These are phyloP conservation scores for Mugil cephalus DNA, from an alignment of 2,113 vertebrate species.

Conservation along the genomic window DNA sequence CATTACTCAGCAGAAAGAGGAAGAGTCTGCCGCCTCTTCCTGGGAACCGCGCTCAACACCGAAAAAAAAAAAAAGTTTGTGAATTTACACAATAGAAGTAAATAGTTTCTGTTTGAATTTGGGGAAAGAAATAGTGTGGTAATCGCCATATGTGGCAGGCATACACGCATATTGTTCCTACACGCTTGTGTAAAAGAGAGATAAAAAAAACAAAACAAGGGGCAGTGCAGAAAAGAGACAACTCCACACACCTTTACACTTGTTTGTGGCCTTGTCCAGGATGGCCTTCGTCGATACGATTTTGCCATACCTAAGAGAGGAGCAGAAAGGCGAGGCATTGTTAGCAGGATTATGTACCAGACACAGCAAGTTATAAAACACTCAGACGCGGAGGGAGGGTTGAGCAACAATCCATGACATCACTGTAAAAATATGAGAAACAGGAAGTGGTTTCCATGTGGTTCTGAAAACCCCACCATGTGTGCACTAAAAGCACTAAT, in stretches of 20 bases:
- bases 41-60: conserved; percentile 54
- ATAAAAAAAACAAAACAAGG: conserved; percentile 15
- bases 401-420: conserved; percentile 82
- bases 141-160: too few relatives aligned
- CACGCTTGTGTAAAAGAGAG: not conserved
- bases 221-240: conserved; percentile 9
- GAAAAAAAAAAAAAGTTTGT: too few relatives aligned
- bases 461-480: conserved; percentile 68
- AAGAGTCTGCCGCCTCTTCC: conserved; percentile 46
- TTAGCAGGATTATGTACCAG: conserved; percentile 65
- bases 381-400: conserved; percentile 58
- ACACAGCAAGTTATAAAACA: conserved; percentile 73
- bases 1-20: conserved; percentile 44
- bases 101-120: not conserved
- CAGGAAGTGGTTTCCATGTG: conserved; percentile 79
- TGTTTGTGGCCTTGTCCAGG: conserved; percentile 99
- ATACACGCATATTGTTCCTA: not conserved
- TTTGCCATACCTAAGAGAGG: conserved; percentile 93
- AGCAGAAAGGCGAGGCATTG: conserved; percentile 69
- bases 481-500: conserved; percentile 35
- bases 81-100: conserved; percentile 14
- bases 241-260: conserved; percentile 95
- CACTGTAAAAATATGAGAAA: conserved; percentile 77
- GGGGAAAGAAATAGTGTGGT: not conserved
- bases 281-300: conserved; percentile 99